Evolutionary conservation across 2,797 vertebrate species (phyloP), one percentile per base, ranked within the genome.

Genomic region (Pelodytes ibericus): DNA sequence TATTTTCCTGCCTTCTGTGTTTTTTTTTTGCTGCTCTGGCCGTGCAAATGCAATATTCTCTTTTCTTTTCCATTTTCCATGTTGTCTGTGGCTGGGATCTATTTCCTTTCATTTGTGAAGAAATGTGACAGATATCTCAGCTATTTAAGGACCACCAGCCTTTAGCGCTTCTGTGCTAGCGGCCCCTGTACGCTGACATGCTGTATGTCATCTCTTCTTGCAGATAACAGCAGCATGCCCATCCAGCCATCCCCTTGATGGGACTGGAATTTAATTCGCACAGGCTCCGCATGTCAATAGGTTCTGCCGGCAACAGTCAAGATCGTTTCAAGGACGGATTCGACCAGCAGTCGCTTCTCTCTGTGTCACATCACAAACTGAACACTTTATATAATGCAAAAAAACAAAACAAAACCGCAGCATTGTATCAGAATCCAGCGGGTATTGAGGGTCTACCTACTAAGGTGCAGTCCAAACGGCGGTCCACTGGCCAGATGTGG

Each of bases 241-340:
- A 61, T 41, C 57, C 58, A 59, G 62, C 72, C 63, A 26, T 39
- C 9, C 51, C 49, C 39, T 47, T 57, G 63, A 68, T 47, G 67
- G 24, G 60, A 31, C 39, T 25, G 27, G 74, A 33, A 64, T 56
- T 51, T 53, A 62, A 70, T 56, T 41, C 47, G n/a, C 16, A 76
- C 67, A 44, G 49, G 49, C 67, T 58, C 59, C 74, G 67, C 67
- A 77, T 77, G 74, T 71, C 74, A 71, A 71, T 77, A 44, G 74
- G 60, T 33, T 69, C 33, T 44, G 22, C 10, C 36, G 53, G 7
- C 3, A 8, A 26, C 11, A 53, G 57, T 22, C 64, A 75, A 77
- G 74, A 64, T 53, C 74, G 57, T 26, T 26, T 29, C 74, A 77
- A 77, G 74, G 67, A 65, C 74, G 44, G n/a, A 3, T n/a, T 53